A percentile compares a stretch with the other conserved stretches of the same genome.
These are phyloP conservation scores for Gouania willdenowi DNA, from an alignment of 2,797 vertebrate genomes.

Conservation along the genomic window DNA sequence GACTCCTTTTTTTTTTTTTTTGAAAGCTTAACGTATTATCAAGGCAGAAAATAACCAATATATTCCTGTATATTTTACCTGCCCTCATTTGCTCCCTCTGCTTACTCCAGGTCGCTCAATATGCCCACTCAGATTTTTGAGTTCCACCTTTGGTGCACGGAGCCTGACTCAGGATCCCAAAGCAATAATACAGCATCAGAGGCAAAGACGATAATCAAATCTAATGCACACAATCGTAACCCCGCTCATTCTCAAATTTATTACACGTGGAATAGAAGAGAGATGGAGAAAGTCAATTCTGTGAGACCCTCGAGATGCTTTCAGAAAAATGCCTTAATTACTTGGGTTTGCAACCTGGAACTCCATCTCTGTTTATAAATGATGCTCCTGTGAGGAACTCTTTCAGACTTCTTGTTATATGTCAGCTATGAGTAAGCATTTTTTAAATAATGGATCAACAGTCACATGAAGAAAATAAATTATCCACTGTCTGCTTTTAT, in stretches of 20 bases:
- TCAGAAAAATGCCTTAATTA: conserved; percentile 66
- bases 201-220: conserved; percentile 75
- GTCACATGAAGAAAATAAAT: no score
- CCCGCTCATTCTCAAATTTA: conserved; percentile 72
- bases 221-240: conserved; percentile 67
- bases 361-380: conserved; percentile 15
- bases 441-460: conserved; percentile 1
- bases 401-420: conserved; percentile 13
- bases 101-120: conserved; percentile 26
- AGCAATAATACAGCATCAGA: conserved; percentile 73
- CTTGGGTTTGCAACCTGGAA: conserved; percentile 51
- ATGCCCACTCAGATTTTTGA: conserved; percentile 32
- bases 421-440: not conserved
- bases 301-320: conserved; percentile 44
- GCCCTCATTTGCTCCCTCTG: conserved; percentile 19
- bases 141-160: conserved; percentile 42
- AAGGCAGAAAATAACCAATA: conserved; percentile 43
- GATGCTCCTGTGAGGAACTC: conserved; percentile 13
- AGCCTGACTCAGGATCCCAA: conserved; percentile 61
- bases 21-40: conserved; percentile 50
- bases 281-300: conserved; percentile 33
- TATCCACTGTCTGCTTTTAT: not conserved
- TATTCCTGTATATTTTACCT: conserved; percentile 22
- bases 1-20: not conserved
- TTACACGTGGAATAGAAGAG: conserved; percentile 60